phyloP scores from a whole-genome alignment of 2,888 invertebrate genomes.

The Lagria hirta region DNA sequence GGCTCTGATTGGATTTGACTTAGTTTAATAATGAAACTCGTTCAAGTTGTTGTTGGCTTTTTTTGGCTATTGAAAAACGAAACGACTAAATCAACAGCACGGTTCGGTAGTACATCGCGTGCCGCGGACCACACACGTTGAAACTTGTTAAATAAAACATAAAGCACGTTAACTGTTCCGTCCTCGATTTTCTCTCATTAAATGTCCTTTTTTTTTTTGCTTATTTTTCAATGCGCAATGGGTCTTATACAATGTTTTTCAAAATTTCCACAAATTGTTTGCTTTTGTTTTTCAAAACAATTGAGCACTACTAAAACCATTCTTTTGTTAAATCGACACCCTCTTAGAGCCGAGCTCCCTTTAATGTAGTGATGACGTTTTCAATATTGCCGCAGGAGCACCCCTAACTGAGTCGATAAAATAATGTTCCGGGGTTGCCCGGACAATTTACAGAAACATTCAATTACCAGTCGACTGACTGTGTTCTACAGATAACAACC shows the following conservation, averaged over 20 bases:
- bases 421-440: constrained; percentile 38
- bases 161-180: constrained; percentile 53
- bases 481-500: constrained; percentile 47
- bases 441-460: constrained; percentile 44
- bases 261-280: no score
- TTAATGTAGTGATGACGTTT: constrained; percentile 44
- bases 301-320: no score
- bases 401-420: constrained; percentile 45
- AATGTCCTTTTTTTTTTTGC: constrained; percentile 28
- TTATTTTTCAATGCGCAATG: no score
- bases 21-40: no score
- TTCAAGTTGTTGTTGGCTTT: no score
- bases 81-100: constrained; percentile 38
- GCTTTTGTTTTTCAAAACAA: no score
- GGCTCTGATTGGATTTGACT: no score
- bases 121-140: constrained; percentile 53
- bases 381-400: constrained; percentile 45
- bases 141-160: constrained; percentile 56
- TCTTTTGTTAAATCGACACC: no score
- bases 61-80: constrained; percentile 22
- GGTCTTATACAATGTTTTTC: no score
- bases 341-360: no score
- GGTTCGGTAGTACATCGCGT: constrained; percentile 52
- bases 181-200: constrained; percentile 48
- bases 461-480: constrained; percentile 45